phyloP scores from a whole-genome alignment of 2,888 invertebrate genomes.

The Tenthredo scrophulariae region DNA sequence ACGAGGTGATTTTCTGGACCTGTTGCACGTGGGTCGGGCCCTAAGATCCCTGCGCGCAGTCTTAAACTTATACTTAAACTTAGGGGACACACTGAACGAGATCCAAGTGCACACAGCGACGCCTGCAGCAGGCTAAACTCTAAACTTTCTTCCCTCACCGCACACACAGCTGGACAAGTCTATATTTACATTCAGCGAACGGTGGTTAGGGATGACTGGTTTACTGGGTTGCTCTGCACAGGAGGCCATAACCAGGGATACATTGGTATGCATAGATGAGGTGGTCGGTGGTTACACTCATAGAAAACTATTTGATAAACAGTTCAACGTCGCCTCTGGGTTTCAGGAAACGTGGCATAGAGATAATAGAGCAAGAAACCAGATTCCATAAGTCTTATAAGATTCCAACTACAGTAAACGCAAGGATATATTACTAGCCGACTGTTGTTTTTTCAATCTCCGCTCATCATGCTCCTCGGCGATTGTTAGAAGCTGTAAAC shows the following conservation, averaged over 20 bases:
- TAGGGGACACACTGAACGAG: conserved; percentile 42
- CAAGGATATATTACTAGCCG: neutral
- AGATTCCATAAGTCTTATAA: neutral
- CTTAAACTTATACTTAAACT: neutral
- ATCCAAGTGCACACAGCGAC: conserved; percentile 41
- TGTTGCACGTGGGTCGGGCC: conserved; percentile 50
- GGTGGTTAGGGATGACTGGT: conserved; percentile 29
- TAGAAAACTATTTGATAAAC: conserved; percentile 25
- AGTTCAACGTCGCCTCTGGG: neutral
- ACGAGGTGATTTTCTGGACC: conserved; percentile 43
- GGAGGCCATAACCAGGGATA: neutral
- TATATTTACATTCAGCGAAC: conserved; percentile 49
- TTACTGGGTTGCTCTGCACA: conserved; percentile 6
- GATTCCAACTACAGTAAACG: neutral
- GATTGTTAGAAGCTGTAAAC: neutral
- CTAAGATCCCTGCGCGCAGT: conserved; percentile 17
- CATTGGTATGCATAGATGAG: conserved; percentile 16
- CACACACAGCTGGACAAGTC: conserved; percentile 51
- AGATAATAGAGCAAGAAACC: neutral
- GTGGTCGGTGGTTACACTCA: conserved; percentile 4
- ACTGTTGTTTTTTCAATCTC: neutral
- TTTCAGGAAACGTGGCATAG: neutral
- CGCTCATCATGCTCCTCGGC: neutral
- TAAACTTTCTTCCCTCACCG: conserved; percentile 34
- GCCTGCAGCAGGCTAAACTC: conserved; percentile 14